Percentiles rank a stretch among this genome's conserved stretches.
Evolutionary conservation across 1,140 invertebrate genomes (phyloP).

Genomic region (Leptinotarsa defecta): DNA sequence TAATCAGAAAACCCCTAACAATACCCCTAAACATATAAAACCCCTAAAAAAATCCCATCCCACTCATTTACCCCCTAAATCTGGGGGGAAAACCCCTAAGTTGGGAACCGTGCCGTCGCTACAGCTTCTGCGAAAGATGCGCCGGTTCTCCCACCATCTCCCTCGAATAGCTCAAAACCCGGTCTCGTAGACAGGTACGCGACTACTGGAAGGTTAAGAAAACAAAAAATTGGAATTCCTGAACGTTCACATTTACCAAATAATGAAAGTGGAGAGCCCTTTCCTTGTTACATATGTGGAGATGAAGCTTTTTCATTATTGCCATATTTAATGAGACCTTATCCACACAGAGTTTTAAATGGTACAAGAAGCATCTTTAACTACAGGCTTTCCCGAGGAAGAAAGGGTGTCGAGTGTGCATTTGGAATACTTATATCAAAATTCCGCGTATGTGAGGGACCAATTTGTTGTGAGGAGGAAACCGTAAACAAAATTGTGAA

Average conservation of each 20-base stretch:
- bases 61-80: too few species aligned
- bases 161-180: too few species aligned
- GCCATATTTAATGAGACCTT: constrained; percentile 31
- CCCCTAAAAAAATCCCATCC: too few species aligned
- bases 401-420: constrained; percentile 43
- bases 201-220: neutral
- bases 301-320: constrained; percentile 40
- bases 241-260: constrained; percentile 16
- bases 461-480: constrained; percentile 9
- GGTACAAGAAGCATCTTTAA: constrained; percentile 57
- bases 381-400: constrained; percentile 49
- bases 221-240: constrained; percentile 4
- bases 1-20: too few species aligned
- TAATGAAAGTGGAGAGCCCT: constrained; percentile 23
- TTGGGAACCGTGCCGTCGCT: too few species aligned
- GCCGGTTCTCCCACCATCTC: too few species aligned
- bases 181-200: too few species aligned
- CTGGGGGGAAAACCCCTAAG: too few species aligned
- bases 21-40: too few species aligned
- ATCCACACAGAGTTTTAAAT: constrained; percentile 42
- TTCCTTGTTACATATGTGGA: constrained; percentile 18
- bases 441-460: constrained; percentile 23
- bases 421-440: constrained; percentile 50
- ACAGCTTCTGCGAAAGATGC: too few species aligned
- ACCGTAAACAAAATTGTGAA: constrained; percentile 23